phyloP scores from a whole-genome alignment of 2,888 invertebrate genomes.

The Pseudolycoriella hygida region DNA sequence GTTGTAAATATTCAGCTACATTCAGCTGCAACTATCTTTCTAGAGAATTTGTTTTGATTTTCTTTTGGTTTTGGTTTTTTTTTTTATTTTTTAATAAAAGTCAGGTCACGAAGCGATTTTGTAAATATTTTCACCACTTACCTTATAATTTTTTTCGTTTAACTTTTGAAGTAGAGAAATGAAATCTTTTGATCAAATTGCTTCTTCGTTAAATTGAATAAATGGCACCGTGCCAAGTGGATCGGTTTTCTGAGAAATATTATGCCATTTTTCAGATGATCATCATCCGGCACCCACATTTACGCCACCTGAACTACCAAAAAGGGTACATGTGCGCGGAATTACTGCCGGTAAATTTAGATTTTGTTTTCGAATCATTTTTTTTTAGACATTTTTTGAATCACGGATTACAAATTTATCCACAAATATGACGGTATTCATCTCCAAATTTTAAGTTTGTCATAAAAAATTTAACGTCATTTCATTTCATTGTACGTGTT shows the following conservation, averaged over 20 bases:
- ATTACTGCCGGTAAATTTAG: slow-evolving; percentile 31
- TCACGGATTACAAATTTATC: neutral
- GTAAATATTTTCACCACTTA: slow-evolving; percentile 10
- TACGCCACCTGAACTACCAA: slow-evolving; percentile 97
- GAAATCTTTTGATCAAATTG: neutral
- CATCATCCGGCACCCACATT: slow-evolving; percentile 95
- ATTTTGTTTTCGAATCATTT: neutral
- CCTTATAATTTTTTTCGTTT: slow-evolving; percentile 5
- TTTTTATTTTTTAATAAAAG: too few relatives aligned
- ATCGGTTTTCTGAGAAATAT: neutral
- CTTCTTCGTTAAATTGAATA: neutral
- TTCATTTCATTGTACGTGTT: neutral
- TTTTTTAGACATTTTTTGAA: neutral
- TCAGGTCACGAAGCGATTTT: neutral
- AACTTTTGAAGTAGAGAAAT: neutral
- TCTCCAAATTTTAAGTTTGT: neutral
- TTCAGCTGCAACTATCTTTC: too few relatives aligned
- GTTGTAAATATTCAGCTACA: too few relatives aligned
- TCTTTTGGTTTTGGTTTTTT: too few relatives aligned
- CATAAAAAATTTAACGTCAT: neutral
- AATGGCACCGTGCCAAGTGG: neutral
- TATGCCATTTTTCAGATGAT: slow-evolving; percentile 70
- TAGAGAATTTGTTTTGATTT: too few relatives aligned
- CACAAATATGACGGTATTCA: neutral
- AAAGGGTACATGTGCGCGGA: slow-evolving; percentile 97